Evolutionary conservation across 2,113 vertebrate species (phyloP), one percentile per base, ranked within the genome.

Genomic region (Corythornis madagascariensis): DNA sequence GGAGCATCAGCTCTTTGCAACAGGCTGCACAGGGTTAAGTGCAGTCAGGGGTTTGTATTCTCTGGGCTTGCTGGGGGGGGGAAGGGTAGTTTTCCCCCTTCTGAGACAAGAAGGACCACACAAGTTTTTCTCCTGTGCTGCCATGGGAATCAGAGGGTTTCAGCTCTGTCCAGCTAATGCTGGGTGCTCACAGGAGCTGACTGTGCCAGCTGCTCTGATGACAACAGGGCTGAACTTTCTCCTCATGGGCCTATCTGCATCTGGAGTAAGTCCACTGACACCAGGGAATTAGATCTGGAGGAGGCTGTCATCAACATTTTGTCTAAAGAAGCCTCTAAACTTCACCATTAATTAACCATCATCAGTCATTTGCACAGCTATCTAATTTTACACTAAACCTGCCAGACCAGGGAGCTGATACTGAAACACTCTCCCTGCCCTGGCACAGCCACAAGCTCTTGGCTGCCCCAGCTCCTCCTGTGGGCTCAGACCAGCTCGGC

Each of bases 341-440:
- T 20, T 40, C n/a, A 17, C 26, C 6, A 2, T 50, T 42, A 59
- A 52, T 64, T 48, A 56, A n/a, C 7, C 35, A 67, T 8, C 29
- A 22, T 3, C 35, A n/a, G 8, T 28, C 33, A 6, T 17, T 47
- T 72, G 28, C 59, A 38, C 42, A 91, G 26, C 61, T 55, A 35
- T 31, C 74, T 31, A 13, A 31, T 20, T 57, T 28, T 48, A 64
- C 72, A 59, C 40, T 43, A 42, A 26, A 45, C 18, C n/a, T 33
- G 17, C 33, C 67, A 59, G 64, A 20, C 19, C 0, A 0, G 52
- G 4, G 55, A 61, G 52, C 0, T 40, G 69, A 57, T 9, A 3
- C 2, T 52, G 67, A 43, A 43, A 60, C 40, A n/a, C 2, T 0
- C 28, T 35, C 17, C 60, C 65, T 31, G 6, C 0, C 1, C 71